Conservation (phyloP, 2,797 vertebrate genomes). For the Silurus lanzhouensis region DNA sequence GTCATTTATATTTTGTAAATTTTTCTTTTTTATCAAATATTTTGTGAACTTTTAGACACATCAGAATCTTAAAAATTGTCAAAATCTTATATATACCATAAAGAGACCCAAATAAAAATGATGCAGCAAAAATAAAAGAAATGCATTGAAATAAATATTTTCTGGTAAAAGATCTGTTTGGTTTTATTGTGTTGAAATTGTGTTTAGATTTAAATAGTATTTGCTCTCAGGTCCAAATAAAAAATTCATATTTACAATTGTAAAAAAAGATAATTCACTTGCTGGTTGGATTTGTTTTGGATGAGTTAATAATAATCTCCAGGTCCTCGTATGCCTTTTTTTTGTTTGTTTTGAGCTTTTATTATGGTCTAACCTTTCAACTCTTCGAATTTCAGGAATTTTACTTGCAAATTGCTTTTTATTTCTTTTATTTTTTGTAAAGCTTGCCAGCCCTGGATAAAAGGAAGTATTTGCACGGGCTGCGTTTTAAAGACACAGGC, state of each 20-base stretch:
- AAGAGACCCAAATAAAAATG: not conserved
- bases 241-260: conserved; percentile 4
- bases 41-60: conserved; percentile 64
- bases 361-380: conserved; percentile 36
- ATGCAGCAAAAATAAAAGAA: not conserved
- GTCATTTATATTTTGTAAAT: conserved; percentile 63
- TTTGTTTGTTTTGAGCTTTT: conserved; percentile 31
- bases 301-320: conserved; percentile 19
- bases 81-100: no score
- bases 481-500: conserved; percentile 27
- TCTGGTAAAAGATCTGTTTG: not conserved
- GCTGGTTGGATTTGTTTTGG: conserved; percentile 15
- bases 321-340: not conserved
- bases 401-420: conserved; percentile 40
- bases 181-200: not conserved
- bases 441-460: conserved; percentile 27
- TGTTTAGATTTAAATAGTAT: not conserved
- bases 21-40: conserved; percentile 71
- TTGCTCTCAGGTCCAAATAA: not conserved
- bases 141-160: not conserved
- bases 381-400: conserved; percentile 33
- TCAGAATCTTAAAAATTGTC: conserved; percentile 50
- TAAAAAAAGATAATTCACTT: not conserved
- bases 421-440: conserved; percentile 9
- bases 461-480: conserved; percentile 32